Conservation (phyloP, 2,797 vertebrate species). For the Syncerus caffer region DNA sequence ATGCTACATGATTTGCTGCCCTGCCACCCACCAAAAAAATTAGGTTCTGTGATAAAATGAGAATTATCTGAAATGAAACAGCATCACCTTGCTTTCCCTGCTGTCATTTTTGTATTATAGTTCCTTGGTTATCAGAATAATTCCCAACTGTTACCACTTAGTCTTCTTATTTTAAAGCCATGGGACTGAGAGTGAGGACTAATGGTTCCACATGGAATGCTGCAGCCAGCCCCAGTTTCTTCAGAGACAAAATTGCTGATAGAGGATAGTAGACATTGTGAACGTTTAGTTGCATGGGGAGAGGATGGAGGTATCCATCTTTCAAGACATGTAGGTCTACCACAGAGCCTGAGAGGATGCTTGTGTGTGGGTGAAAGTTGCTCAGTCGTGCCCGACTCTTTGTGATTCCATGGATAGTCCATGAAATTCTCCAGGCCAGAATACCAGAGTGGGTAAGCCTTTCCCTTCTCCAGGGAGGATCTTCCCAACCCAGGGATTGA, state of each 20-base stretch:
- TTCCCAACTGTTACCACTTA: background rate
- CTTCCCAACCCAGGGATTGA: background rate
- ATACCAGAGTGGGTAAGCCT: background rate
- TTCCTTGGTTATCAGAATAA: background rate
- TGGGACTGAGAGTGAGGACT: background rate
- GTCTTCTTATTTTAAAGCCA: background rate
- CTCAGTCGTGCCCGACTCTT: rapidly evolving
- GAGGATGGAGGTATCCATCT: background rate
- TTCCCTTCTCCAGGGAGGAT: background rate
- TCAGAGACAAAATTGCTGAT: background rate
- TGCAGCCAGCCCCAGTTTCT: background rate
- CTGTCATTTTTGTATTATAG: background rate
- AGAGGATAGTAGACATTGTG: background rate
- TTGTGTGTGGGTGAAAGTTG: background rate
- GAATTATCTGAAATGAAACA: background rate
- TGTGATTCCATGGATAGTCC: background rate
- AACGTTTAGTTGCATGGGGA: background rate
- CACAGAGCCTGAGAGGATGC: background rate
- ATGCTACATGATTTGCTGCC: background rate
- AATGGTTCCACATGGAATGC: background rate
- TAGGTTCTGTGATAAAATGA: background rate
- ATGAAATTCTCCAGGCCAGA: background rate
- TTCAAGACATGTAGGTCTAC: background rate
- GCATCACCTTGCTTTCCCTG: background rate
- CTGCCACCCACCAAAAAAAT: background rate